Percentiles rank a stretch among this genome's conserved stretches.
These are phyloP conservation scores for Poecilus cupreus DNA, from an alignment of 2,888 invertebrate species.

Conservation along the genomic window DNA sequence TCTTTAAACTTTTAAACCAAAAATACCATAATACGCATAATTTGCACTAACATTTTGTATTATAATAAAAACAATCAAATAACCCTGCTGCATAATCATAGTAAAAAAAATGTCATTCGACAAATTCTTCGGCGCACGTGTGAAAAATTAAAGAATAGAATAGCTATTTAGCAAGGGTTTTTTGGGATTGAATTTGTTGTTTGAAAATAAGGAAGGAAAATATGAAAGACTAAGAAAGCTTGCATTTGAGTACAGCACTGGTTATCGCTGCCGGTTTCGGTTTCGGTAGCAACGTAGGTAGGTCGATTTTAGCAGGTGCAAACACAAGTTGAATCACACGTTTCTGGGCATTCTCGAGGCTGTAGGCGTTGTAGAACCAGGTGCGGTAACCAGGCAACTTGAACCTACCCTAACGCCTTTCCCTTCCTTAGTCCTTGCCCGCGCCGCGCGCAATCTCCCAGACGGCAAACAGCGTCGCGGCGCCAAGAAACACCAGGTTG, in stretches of 20 bases:
- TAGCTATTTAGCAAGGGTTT: too few species aligned
- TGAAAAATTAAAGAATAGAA: too few species aligned
- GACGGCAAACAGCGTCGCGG: slow-evolving; percentile 24
- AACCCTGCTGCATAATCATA: too few species aligned
- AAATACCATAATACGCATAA: too few species aligned
- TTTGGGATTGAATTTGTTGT: too few species aligned
- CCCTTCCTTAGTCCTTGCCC: background rate
- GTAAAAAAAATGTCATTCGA: too few species aligned
- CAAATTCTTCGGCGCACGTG: too few species aligned
- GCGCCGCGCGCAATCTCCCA: background rate
- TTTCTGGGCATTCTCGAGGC: background rate
- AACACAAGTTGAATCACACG: background rate
- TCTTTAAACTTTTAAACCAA: too few species aligned
- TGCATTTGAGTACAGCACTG: background rate
- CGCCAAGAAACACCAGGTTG: background rate
- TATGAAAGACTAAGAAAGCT: too few species aligned
- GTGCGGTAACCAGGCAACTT: slow-evolving; percentile 40
- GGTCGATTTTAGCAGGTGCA: slow-evolving; percentile 4
- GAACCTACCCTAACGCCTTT: slow-evolving; percentile 23
- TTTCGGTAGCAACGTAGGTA: background rate
- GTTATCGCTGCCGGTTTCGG: background rate
- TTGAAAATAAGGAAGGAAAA: too few species aligned
- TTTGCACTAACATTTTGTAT: too few species aligned
- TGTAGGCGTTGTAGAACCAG: background rate
- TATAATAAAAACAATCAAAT: too few species aligned